phyloP scores from a whole-genome alignment of 2,888 invertebrate species.

The Brachycybe producta region DNA sequence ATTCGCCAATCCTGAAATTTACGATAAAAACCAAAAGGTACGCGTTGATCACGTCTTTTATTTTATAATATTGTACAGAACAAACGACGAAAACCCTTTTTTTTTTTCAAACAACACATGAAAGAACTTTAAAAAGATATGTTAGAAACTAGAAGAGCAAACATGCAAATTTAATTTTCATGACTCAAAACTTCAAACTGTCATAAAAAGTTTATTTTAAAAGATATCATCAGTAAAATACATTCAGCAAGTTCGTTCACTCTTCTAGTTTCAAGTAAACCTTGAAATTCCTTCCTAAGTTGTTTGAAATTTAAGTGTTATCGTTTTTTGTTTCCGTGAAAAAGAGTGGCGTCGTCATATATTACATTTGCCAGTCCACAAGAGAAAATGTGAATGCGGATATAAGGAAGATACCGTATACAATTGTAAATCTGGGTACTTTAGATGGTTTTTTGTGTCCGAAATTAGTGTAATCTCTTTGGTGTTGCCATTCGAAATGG shows the following conservation, averaged over 20 bases:
- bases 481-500: too few relatives aligned
- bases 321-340: too few relatives aligned
- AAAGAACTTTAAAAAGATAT: neutral
- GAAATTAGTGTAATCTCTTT: slow-evolving; percentile 11
- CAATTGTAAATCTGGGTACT: neutral
- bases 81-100: neutral
- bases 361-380: slow-evolving; percentile 8
- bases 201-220: neutral
- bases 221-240: neutral
- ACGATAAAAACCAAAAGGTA: neutral
- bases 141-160: too few relatives aligned
- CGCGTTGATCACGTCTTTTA: neutral
- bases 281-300: neutral
- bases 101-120: neutral
- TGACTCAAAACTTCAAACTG: too few relatives aligned
- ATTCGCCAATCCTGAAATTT: neutral
- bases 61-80: neutral
- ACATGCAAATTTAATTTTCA: neutral
- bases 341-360: too few relatives aligned
- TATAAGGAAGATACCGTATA: neutral
- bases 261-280: neutral
- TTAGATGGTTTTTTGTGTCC: slow-evolving; percentile 7
- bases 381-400: neutral
- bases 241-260: neutral
- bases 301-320: too few relatives aligned